Percentiles rank a stretch among this genome's conserved stretches.
Conservation (phyloP, 2,113 vertebrate species). For the Cyanistes caeruleus region DNA sequence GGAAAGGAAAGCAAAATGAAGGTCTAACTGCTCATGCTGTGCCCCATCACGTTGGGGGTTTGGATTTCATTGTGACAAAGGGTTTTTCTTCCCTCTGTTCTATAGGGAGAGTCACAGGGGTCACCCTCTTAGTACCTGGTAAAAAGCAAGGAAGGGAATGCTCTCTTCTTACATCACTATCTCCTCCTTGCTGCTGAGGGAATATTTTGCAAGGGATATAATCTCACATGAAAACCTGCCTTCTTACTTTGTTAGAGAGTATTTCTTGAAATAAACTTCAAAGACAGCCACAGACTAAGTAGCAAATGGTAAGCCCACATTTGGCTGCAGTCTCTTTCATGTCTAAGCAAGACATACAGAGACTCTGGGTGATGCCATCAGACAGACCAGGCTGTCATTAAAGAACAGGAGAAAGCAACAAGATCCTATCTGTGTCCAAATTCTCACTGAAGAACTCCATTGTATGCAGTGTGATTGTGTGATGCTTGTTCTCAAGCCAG, state of each 20-base stretch:
- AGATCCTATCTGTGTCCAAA: slow-evolving; percentile 30
- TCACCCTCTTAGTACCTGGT: slow-evolving; percentile 4
- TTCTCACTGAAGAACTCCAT: not conserved
- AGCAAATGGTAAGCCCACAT: slow-evolving; percentile 38
- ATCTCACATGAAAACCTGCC: slow-evolving; percentile 34
- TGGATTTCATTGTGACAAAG: slow-evolving; percentile 52
- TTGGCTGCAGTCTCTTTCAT: slow-evolving; percentile 55
- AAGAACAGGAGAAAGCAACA: slow-evolving; percentile 32
- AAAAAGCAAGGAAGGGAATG: slow-evolving; percentile 48
- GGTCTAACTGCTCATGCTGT: not conserved
- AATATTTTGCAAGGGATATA: slow-evolving; percentile 52
- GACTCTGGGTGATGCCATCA: slow-evolving; percentile 15
- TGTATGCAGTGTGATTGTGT: not conserved
- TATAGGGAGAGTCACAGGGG: slow-evolving; percentile 28
- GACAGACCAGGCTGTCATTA: slow-evolving; percentile 40
- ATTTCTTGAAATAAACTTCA: slow-evolving; percentile 55
- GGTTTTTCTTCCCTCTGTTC: slow-evolving; percentile 49
- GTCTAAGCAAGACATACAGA: slow-evolving; percentile 30
- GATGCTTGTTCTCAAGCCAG: slow-evolving; percentile 18
- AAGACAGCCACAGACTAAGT: slow-evolving; percentile 29
- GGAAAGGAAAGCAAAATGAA: slow-evolving; percentile 29
- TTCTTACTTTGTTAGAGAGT: slow-evolving; percentile 28
- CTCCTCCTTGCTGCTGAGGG: not conserved
- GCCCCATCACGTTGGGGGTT: slow-evolving; percentile 13
- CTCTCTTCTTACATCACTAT: slow-evolving; percentile 38